Evolutionary conservation across 2,113 vertebrate species (phyloP).

Genomic region (Brienomyrus longianalis): DNA sequence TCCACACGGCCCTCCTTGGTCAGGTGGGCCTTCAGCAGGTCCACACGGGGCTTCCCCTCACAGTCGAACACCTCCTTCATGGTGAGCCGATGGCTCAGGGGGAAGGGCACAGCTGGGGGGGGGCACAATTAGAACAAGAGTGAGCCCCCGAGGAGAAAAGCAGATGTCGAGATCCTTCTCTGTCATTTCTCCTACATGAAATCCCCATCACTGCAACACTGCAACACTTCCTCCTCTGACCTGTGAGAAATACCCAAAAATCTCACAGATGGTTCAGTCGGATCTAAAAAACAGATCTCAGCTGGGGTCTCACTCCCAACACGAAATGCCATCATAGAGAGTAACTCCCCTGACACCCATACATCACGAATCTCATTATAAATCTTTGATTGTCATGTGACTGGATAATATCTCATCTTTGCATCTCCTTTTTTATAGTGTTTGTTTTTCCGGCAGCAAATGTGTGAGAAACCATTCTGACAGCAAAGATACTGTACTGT

Average conservation of each 20-base stretch:
- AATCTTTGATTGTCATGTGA: neutral
- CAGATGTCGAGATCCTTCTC: neutral
- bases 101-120: constrained; percentile 67
- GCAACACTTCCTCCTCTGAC: neutral
- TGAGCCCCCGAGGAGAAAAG: neutral
- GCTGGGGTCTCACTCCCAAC: neutral
- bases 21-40: constrained; percentile 71
- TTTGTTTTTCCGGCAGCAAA: constrained; percentile 6
- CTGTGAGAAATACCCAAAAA: neutral
- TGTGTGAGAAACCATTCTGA: constrained; percentile 5
- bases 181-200: neutral
- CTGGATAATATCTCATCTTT: neutral
- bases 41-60: constrained; percentile 69
- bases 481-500: neutral
- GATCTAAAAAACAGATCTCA: neutral
- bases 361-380: neutral
- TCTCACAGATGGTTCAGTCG: neutral
- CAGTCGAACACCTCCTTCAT: constrained; percentile 74
- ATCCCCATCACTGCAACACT: neutral
- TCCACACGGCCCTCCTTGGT: constrained; percentile 72
- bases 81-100: constrained; percentile 70
- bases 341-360: neutral
- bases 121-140: neutral
- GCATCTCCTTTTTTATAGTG: neutral
- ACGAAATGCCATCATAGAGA: neutral